Evolutionary conservation across 2,113 vertebrate genomes (phyloP), one percentile per base, ranked within the genome.

Genomic region (Tenrec ecaudatus): DNA sequence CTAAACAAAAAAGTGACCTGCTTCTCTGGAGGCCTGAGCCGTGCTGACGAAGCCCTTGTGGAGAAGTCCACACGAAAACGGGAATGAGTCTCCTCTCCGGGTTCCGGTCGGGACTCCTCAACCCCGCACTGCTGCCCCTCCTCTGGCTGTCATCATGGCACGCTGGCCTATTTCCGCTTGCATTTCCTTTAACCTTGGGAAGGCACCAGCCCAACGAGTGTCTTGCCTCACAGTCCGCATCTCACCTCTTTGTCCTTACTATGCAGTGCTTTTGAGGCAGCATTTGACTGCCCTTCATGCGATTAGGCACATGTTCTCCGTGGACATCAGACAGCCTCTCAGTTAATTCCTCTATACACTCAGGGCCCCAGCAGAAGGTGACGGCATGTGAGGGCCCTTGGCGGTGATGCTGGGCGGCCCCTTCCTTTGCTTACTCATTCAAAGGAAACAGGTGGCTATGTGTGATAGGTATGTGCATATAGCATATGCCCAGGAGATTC

Each of bases 281-380:
- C 68, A 58, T 57, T 81, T 73, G 86, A 66, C 93, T 80, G 47
- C 2, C 14, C 10, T 79, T 22, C 38, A 36, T 82, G 6, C 36
- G 3, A 81, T 87, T 91, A 79, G 92, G 29, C 62, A 64, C 53
- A 27, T 38, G 33, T 75, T 89, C 87, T 80, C 75, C 77, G 58
- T 66, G 58, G 33, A 90, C 38, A 20, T 85, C 93, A 93, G 15
- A 69, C 0, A 81, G 71, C 58, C 53, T 53, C 22, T 77, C 47
- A 20, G 16, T 62, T 83, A 91, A 66, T 68, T 88, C 53, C n/a
- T n/a, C n/a, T n/a, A n/a, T n/a, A 76, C 14, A 93, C 14, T 57
- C 43, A 17, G 27, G 33, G 19, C n/a, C 43, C 33, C 6, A 29
- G 29, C 4, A 29, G 11, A 31, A 4, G 11, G 31, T 68, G 12